Evolutionary conservation across 2,797 vertebrate genomes (phyloP).

Genomic region (Morus bassanus): DNA sequence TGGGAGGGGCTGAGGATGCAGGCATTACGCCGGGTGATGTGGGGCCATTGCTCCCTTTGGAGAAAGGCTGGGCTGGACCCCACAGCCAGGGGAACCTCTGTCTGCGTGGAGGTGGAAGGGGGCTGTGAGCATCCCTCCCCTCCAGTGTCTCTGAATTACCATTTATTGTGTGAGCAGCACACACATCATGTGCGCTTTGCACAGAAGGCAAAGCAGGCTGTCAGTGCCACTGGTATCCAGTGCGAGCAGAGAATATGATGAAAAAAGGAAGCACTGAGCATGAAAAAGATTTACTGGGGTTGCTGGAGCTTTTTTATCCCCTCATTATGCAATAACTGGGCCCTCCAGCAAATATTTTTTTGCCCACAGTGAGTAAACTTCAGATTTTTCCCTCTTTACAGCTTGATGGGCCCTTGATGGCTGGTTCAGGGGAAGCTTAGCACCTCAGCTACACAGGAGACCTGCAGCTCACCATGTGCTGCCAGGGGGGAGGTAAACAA

Average conservation of each 20-base stretch:
- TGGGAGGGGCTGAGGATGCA: neutral
- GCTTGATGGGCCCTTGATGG: neutral
- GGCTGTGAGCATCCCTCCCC: neutral
- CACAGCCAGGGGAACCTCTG: rapidly evolving
- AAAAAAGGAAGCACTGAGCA: neutral
- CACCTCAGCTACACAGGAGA: neutral
- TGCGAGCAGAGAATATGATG: rapidly evolving
- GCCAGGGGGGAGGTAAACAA: neutral
- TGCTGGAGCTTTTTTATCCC: neutral
- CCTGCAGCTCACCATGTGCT: neutral
- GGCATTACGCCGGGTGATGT: rapidly evolving
- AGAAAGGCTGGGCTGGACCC: neutral
- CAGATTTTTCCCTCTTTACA: neutral
- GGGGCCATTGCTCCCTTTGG: rapidly evolving
- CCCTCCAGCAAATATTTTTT: neutral
- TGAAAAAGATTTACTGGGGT: neutral
- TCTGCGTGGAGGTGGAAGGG: neutral
- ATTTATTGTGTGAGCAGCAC: neutral
- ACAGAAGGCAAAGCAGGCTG: neutral
- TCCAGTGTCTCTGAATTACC: neutral
- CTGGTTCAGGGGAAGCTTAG: neutral
- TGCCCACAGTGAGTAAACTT: neutral
- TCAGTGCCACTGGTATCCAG: neutral
- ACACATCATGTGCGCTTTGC: neutral
- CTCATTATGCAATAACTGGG: neutral